Base-by-base conservation (phyloP, 2,888 invertebrate genomes). In the Chalcis sispes region DNA sequence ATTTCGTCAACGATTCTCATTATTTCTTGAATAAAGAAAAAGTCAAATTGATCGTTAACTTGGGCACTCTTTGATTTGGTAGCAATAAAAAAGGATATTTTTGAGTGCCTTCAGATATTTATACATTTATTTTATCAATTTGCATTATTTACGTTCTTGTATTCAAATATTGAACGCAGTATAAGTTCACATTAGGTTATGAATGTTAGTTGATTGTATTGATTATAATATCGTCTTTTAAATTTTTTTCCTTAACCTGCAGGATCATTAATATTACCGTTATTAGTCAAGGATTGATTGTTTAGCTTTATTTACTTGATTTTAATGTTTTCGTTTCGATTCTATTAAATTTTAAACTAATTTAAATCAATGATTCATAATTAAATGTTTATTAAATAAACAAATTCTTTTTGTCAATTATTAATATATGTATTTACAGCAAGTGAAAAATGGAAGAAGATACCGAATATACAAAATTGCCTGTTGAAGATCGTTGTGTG, bases 401-500 rank as follows among this genome's bases (percentile, higher is more conserved):
- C n/a, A 15, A 3, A 46, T 8, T 46, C 4, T 46, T 50, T 18
- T 50, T 25, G 7, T 25, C 23, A 23, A 36, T 13, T 25, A 7
- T 40, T 61, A 2, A 27, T 62, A 10, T 40, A 18, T 42, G 15
- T 23, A 13, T 50, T 73, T 56, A n/a, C 23, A 75, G 75, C 69
- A 8, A 20, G 2, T 75, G 64, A 82, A 91, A 84, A 79, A 95
- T 95, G 95, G 95, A 95, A 84, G 95, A 96, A 87, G 95, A 95
- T 84, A 95, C 95, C 80, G 96, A 96, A 89, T 96, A 94, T 86
- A 93, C 94, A 83, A 96, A 96, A 89, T 89, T 96, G 79, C 93
- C 96, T 0, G 91, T 96, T 58, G 98, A 98, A 81, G 98, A 98
- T 75, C 93, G 96, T 87, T 96, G 96, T 88, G 93, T 95, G 18